phyloP scores from a whole-genome alignment of 2,888 invertebrate genomes.

The Drosophila hawaiiensis region DNA sequence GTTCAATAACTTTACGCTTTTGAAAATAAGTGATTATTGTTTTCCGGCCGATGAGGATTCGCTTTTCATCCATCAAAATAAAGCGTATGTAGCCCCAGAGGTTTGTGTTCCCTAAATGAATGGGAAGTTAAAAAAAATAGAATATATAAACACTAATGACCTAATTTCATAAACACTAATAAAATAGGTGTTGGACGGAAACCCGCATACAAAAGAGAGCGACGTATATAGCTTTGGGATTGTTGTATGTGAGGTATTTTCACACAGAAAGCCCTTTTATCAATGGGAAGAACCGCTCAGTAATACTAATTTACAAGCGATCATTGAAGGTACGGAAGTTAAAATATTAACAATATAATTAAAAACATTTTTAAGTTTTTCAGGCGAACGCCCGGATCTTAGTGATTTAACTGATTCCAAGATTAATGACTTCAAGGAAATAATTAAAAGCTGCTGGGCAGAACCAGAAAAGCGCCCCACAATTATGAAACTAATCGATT shows the following conservation, averaged over 20 bases:
- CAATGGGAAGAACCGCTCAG: too few relatives aligned
- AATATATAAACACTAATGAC: too few relatives aligned
- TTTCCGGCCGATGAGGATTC: not conserved
- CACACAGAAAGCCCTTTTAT: conserved; percentile 6
- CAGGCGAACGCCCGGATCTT: conserved; percentile 3
- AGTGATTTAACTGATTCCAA: not conserved
- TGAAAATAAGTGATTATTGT: conserved; percentile 10
- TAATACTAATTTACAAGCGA: not conserved
- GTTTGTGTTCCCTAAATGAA: not conserved
- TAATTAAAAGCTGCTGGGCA: not conserved
- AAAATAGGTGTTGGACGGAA: not conserved
- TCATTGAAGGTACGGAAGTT: not conserved
- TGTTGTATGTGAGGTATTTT: conserved; percentile 9
- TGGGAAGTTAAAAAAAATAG: too few relatives aligned
- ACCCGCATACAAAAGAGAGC: not conserved
- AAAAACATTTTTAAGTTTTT: not conserved
- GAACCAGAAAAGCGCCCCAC: not conserved
- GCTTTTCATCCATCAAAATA: not conserved
- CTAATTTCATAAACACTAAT: not conserved
- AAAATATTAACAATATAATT: not conserved
- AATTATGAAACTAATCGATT: not conserved
- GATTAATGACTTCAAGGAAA: not conserved
- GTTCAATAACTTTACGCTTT: not conserved
- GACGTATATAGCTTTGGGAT: conserved; percentile 14
- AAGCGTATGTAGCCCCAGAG: conserved; percentile 12